A percentile compares a stretch with the other conserved stretches of the same genome.
These are phyloP conservation scores for Aphelinus atriplicis DNA, from an alignment of 1,140 invertebrate species.

Conservation along the genomic window DNA sequence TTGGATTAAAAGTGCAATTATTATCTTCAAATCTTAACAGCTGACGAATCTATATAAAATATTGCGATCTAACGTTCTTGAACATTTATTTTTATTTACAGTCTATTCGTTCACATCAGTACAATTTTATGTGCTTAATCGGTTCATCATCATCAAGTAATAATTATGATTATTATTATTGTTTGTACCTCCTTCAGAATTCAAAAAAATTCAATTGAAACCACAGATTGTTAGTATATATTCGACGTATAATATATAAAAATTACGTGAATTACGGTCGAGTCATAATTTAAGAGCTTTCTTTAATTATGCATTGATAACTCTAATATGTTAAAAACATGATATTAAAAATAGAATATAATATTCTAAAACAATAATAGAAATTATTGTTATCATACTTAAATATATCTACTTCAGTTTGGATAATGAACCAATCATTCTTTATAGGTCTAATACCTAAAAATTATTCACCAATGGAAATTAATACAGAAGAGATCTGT, in stretches of 20 bases:
- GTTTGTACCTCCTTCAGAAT: too few species aligned
- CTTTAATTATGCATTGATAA: background rate
- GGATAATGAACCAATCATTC: background rate
- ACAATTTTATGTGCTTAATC: background rate
- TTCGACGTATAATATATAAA: too few species aligned
- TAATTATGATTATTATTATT: background rate
- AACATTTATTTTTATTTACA: background rate
- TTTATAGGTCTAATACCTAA: background rate
- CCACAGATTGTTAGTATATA: too few species aligned
- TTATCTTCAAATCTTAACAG: background rate
- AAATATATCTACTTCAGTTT: background rate
- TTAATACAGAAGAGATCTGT: background rate
- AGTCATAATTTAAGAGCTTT: too few species aligned
- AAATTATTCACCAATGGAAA: background rate
- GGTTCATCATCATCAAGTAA: background rate
- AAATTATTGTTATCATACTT: background rate
- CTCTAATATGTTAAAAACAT: background rate
- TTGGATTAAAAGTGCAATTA: background rate
- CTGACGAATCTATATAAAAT: background rate
- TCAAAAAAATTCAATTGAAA: too few species aligned
- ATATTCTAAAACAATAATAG: background rate
- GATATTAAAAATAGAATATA: background rate
- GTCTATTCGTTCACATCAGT: constrained; percentile 5
- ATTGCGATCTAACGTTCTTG: background rate
- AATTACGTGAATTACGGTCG: too few species aligned